Evolutionary conservation across 1,140 invertebrate species (phyloP), one percentile per base, ranked within the genome.

Genomic region (Plectus sambesii): DNA sequence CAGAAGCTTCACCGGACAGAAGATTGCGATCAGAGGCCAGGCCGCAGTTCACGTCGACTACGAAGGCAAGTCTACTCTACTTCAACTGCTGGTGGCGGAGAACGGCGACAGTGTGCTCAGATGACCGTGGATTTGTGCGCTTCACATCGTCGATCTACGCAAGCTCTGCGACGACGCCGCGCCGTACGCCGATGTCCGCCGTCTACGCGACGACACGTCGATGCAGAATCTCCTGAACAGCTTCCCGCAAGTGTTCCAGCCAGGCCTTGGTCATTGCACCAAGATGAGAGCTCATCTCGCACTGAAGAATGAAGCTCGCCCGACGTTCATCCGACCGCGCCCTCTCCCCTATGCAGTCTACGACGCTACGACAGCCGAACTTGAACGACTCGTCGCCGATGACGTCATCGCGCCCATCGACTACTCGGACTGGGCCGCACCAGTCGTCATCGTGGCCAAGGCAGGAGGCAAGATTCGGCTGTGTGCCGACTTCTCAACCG

Each of bases 361-460:
- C 9, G 22, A 17, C 1, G 19, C 20, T 8, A 20, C 53, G n/a
- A 42, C 51, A 8, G 33, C 4, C 17, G 35, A 45, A 15, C 20
- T 53, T 2, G 4, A 35, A 29, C 49, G 62, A 38, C 54, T 70
- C 37, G 53, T 50, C 5, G 37, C 33, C 2, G 41, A 61, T 48
- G 64, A 62, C 15, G 59, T 72, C 40, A 58, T 74, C 4, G 42
- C 57, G 43, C 59, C 60, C 12, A 61, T 73, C 5, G 53, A 65
- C 29, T 51, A 63, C 47, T 60, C 63, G 5, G 60, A 69, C 41
- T 75, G 71, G 63, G 69, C 68, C 12, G 61, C 67, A 5, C 72
- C 71, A 0, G 58, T 76, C 3, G 72, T 74, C 0, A 58, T 64
- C 3, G 63, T 72, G 1, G 49, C 66, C 27, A 73, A 73, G 53